A percentile compares a stretch with the other conserved stretches of the same genome.
Conservation (phyloP, 53 echinoderm and acorn worm species). For the Antedon mediterranea region DNA sequence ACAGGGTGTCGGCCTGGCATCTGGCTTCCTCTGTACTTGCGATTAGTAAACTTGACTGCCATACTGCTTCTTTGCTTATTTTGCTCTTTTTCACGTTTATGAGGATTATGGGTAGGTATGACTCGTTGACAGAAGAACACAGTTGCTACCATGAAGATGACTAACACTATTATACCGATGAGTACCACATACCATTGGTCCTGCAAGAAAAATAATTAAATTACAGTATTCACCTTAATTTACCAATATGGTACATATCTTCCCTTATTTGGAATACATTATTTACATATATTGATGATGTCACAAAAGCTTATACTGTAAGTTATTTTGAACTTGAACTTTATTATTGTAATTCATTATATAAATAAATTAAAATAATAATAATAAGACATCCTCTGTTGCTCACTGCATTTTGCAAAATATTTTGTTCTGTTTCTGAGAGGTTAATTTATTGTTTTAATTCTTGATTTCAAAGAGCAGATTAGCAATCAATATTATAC, state of each 20-base stretch:
- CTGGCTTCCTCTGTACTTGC: slow-evolving; percentile 45
- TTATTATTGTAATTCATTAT: no score
- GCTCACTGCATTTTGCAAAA: no score
- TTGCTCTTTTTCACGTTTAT: slow-evolving; percentile 42
- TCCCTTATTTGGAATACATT: not conserved
- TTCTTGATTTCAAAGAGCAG: no score
- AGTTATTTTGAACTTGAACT: no score
- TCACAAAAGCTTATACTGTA: no score
- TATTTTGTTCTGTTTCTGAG: no score
- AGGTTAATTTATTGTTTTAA: no score
- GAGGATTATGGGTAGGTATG: slow-evolving; percentile 76
- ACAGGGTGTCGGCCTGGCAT: slow-evolving; percentile 31
- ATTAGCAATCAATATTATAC: no score
- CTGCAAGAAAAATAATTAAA: slow-evolving; percentile 26
- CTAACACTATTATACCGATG: slow-evolving; percentile 14
- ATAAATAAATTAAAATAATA: no score
- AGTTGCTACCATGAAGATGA: slow-evolving; percentile 54
- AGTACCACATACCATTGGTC: slow-evolving; percentile 67
- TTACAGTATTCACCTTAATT: not conserved
- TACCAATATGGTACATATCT: no score
- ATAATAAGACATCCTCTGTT: no score
- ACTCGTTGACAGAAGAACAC: slow-evolving; percentile 56
- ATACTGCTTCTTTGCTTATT: slow-evolving; percentile 15
- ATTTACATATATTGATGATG: no score
- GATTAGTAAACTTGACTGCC: slow-evolving; percentile 44